Evolutionary conservation across 2,888 invertebrate genomes (phyloP).

Genomic region (Drosophila nigricruria): DNA sequence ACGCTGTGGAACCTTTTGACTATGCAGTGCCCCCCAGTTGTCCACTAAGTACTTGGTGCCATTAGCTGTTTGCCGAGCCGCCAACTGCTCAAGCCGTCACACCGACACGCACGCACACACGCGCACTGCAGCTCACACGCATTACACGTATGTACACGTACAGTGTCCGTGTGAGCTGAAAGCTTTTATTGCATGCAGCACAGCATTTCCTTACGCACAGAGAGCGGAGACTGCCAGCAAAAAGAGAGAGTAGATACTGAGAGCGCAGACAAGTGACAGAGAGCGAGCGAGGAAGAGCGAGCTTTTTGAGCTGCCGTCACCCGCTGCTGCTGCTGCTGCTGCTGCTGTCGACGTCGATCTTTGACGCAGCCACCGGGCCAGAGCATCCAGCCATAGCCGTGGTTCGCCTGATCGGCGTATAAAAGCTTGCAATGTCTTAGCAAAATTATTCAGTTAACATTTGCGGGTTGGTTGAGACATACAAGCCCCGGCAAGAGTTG

Average conservation of each 20-base stretch:
- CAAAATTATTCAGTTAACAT: slow-evolving; percentile 85
- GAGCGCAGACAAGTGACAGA: neutral
- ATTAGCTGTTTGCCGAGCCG: slow-evolving; percentile 20
- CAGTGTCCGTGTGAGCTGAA: slow-evolving; percentile 63
- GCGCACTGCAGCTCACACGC: slow-evolving; percentile 44
- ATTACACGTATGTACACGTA: slow-evolving; percentile 54
- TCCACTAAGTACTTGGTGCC: slow-evolving; percentile 49
- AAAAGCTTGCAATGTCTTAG: slow-evolving; percentile 84
- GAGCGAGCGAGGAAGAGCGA: slow-evolving; percentile 33
- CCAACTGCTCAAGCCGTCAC: slow-evolving; percentile 18
- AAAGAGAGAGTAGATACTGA: slow-evolving; percentile 3
- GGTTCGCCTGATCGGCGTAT: slow-evolving; percentile 72
- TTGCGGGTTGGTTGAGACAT: slow-evolving; percentile 85
- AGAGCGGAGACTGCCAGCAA: slow-evolving; percentile 4
- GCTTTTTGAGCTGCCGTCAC: slow-evolving; percentile 45
- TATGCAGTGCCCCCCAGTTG: slow-evolving; percentile 47
- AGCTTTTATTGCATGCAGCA: slow-evolving; percentile 47
- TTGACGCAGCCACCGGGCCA: slow-evolving; percentile 35
- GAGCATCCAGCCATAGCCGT: slow-evolving; percentile 61
- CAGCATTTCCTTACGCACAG: slow-evolving; percentile 59
- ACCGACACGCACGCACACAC: slow-evolving; percentile 32
- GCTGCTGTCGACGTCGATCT: slow-evolving; percentile 28
- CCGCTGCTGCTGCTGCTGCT: slow-evolving; percentile 21
- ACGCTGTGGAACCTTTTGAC: slow-evolving; percentile 14
- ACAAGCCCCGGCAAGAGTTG: slow-evolving; percentile 76